These are phyloP conservation scores for Epinotia ramella DNA, from an alignment of 2,888 invertebrate species.

Conservation along the genomic window DNA sequence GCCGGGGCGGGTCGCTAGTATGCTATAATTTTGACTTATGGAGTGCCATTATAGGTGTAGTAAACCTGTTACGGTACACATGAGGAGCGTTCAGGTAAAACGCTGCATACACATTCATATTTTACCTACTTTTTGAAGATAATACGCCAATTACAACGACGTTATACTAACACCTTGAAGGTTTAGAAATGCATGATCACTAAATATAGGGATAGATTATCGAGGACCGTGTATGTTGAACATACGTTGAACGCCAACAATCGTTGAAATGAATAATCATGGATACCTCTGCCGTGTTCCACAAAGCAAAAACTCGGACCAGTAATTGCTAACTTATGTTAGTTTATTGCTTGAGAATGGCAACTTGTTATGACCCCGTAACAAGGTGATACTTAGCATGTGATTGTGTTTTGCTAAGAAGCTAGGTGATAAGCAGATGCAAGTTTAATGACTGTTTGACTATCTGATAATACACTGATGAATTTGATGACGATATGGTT, in stretches of 20 bases:
- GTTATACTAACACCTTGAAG: neutral
- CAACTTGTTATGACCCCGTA: slow-evolving; percentile 23
- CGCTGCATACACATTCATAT: neutral
- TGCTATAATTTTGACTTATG: too few relatives aligned
- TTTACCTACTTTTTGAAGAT: too few relatives aligned
- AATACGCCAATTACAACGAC: neutral
- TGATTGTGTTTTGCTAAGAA: slow-evolving; percentile 26
- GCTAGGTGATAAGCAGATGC: slow-evolving; percentile 2
- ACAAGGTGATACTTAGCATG: slow-evolving; percentile 34
- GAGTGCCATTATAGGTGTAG: too few relatives aligned
- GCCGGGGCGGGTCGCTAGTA: too few relatives aligned
- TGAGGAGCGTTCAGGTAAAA: too few relatives aligned
- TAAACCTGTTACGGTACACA: too few relatives aligned
- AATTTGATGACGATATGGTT: neutral
- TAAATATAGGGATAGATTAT: neutral
- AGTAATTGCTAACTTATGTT: slow-evolving; percentile 34
- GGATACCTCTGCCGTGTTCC: slow-evolving; percentile 14
- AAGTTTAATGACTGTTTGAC: slow-evolving; percentile 5
- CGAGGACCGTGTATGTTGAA: neutral
- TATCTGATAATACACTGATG: neutral
- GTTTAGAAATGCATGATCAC: neutral
- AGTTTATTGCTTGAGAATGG: slow-evolving; percentile 39
- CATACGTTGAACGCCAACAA: slow-evolving; percentile 15
- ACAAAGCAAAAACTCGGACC: slow-evolving; percentile 26
- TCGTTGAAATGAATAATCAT: slow-evolving; percentile 33